Evolutionary conservation across 2,888 invertebrate genomes (phyloP).

Genomic region (Danaus chrysippus): DNA sequence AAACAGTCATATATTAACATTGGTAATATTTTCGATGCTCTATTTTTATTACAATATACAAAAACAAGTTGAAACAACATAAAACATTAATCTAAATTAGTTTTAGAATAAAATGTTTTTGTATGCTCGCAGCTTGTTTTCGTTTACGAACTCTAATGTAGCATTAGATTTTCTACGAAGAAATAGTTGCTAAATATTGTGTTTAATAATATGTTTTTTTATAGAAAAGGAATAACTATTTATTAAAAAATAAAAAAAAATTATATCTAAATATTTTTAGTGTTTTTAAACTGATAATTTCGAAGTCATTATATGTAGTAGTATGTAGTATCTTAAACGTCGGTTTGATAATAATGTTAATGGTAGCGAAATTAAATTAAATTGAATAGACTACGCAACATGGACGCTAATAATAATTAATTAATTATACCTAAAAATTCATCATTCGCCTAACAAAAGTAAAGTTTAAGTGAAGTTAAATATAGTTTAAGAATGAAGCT

Average conservation of each 20-base stretch:
- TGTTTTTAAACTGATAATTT: too few relatives aligned
- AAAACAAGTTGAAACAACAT: slow-evolving; percentile 9
- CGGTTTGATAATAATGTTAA: not conserved
- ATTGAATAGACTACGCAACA: slow-evolving; percentile 20
- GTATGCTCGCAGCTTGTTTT: slow-evolving; percentile 8
- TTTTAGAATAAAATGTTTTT: slow-evolving; percentile 17
- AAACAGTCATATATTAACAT: not conserved
- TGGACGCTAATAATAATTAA: slow-evolving; percentile 27
- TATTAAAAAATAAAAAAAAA: too few relatives aligned
- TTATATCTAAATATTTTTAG: too few relatives aligned
- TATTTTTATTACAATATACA: slow-evolving; percentile 11
- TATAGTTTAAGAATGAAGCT: too few relatives aligned
- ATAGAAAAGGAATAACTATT: not conserved
- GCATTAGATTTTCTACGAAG: slow-evolving; percentile 1
- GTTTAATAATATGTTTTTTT: not conserved
- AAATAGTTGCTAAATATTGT: slow-evolving; percentile 2
- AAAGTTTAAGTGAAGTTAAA: too few relatives aligned
- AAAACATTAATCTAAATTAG: slow-evolving; percentile 17
- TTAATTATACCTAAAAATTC: slow-evolving; percentile 33
- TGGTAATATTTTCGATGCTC: not conserved
- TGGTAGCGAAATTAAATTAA: not conserved
- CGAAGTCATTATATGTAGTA: too few relatives aligned
- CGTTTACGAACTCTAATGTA: slow-evolving; percentile 4
- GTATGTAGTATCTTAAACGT: too few relatives aligned
- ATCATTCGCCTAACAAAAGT: slow-evolving; percentile 28